phyloP scores from a whole-genome alignment of 2,888 invertebrate species.

The Apotomis betuletana region DNA sequence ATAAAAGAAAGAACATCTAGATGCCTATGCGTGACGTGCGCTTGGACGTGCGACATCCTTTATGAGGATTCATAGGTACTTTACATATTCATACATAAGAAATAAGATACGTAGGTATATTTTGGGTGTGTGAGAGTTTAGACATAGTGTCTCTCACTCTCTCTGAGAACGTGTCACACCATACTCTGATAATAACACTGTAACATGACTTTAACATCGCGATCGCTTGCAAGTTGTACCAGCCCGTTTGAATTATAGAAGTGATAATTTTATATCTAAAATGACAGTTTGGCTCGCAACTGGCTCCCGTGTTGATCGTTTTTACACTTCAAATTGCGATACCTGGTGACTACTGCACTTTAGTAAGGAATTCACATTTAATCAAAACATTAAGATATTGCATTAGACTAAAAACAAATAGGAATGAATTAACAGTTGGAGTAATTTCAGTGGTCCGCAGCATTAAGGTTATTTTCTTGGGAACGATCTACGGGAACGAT shows the following conservation, averaged over 20 bases:
- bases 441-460: not conserved
- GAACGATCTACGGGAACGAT: too few species aligned
- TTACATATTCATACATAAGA: too few species aligned
- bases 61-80: too few species aligned
- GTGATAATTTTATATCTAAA: constrained; percentile 42
- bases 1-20: too few species aligned
- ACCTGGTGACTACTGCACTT: constrained; percentile 26
- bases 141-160: too few species aligned
- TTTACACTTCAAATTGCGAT: constrained; percentile 27
- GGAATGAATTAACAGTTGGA: constrained; percentile 1
- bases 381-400: constrained; percentile 26
- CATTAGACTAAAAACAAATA: constrained; percentile 12
- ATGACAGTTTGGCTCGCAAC: constrained; percentile 32
- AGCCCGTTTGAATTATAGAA: constrained; percentile 30
- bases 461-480: not conserved
- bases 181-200: too few species aligned
- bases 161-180: too few species aligned
- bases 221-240: constrained; percentile 24
- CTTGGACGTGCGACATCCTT: too few species aligned
- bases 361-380: constrained; percentile 35
- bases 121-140: too few species aligned
- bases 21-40: too few species aligned
- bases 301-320: constrained; percentile 38
- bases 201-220: not conserved
- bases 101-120: too few species aligned